Conservation (phyloP, 1,140 invertebrate genomes). For the Ostrea edulis region DNA sequence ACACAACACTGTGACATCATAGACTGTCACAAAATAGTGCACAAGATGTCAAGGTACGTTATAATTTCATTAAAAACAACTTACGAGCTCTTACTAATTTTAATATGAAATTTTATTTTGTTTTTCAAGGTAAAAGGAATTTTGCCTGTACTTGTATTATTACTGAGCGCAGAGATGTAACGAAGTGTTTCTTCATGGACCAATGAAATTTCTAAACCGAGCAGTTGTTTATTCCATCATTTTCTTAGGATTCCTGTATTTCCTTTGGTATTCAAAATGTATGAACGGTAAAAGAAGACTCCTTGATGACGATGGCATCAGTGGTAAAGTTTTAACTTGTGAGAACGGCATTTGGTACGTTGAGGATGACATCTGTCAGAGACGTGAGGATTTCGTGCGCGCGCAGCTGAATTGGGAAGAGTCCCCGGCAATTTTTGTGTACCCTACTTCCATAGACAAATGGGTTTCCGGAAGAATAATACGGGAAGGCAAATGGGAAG, state of each 20-base stretch:
- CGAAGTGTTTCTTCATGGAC: too few relatives aligned
- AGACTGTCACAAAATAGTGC: too few relatives aligned
- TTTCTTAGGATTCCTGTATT: neutral
- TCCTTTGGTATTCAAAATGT: neutral
- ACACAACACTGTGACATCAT: too few relatives aligned
- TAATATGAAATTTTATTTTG: too few relatives aligned
- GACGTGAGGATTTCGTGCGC: constrained; percentile 42
- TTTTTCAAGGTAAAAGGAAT: too few relatives aligned
- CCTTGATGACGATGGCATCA: neutral
- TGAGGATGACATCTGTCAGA: neutral
- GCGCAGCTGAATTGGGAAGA: constrained; percentile 39
- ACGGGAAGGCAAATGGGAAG: constrained; percentile 50
- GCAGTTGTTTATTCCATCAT: neutral
- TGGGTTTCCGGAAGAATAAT: constrained; percentile 53
- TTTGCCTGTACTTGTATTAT: too few relatives aligned
- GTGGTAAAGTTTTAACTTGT: neutral
- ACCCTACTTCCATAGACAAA: constrained; percentile 44
- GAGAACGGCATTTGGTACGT: neutral
- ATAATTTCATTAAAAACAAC: too few relatives aligned
- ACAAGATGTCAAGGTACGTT: too few relatives aligned
- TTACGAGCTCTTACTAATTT: too few relatives aligned
- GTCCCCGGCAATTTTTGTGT: constrained; percentile 55
- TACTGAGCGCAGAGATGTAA: too few relatives aligned
- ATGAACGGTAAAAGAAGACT: neutral
- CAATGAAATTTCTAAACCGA: constrained; percentile 1